A percentile compares a stretch with the other conserved stretches of the same genome.
phyloP scores from a whole-genome alignment of 2,113 vertebrate species.

The Peucedramus taeniatus region DNA sequence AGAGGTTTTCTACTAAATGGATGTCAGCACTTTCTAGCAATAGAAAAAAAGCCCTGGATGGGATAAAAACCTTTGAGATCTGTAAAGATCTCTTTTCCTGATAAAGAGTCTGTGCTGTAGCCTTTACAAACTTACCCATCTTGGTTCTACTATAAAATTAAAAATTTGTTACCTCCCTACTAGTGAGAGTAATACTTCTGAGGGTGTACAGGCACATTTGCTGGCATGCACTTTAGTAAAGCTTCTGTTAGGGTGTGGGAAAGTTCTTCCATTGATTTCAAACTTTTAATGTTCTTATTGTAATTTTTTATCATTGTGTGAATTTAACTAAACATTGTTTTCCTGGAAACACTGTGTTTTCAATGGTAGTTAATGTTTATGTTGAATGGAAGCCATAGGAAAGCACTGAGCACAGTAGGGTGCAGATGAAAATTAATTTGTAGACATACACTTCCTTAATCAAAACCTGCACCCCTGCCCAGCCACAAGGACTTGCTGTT shows the following conservation, averaged over 20 bases:
- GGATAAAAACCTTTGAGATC: neutral
- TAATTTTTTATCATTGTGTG: neutral
- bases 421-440: neutral
- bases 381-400: neutral
- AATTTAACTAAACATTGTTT: neutral
- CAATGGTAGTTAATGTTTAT: neutral
- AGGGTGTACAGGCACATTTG: neutral
- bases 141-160: neutral
- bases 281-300: neutral
- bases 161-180: neutral
- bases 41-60: neutral
- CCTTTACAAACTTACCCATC: neutral
- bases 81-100: neutral
- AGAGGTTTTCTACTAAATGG: neutral
- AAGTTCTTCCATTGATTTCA: neutral
- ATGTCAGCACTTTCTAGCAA: neutral
- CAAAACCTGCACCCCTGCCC: neutral
- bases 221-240: neutral
- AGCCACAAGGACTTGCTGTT: neutral
- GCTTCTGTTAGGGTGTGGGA: neutral
- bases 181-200: neutral
- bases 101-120: neutral
- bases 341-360: neutral
- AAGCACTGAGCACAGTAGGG: neutral
- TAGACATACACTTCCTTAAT: neutral